Evolutionary conservation across 37 sponge, comb jelly and placozoan species (phyloP).

Genomic region (Theonella swinhoei): DNA sequence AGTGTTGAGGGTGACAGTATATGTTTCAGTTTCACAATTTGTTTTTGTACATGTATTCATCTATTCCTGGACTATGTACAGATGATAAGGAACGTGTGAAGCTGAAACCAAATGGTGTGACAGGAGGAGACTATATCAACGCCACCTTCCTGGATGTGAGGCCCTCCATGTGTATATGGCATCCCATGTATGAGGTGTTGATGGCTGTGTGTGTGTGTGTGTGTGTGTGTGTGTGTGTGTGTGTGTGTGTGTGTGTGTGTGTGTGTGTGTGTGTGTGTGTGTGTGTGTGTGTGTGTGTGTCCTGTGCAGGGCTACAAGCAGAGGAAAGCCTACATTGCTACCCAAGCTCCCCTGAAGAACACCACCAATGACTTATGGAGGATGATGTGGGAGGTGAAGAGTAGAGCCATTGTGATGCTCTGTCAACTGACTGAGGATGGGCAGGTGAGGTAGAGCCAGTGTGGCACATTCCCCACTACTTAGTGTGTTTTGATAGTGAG

Average conservation of each 20-base stretch:
- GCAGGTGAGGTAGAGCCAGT: conserved; percentile 14
- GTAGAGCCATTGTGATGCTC: conserved; percentile 58
- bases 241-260: too few relatives aligned
- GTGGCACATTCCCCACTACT: background rate
- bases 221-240: too few relatives aligned
- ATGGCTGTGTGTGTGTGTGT: too few relatives aligned
- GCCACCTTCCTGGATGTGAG: conserved; percentile 84
- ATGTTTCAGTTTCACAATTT: too few relatives aligned
- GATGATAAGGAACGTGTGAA: conserved; percentile 22
- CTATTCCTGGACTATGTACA: too few relatives aligned
- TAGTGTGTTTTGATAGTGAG: background rate
- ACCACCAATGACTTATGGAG: conserved; percentile 66
- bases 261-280: too few relatives aligned
- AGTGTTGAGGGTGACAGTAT: too few relatives aligned
- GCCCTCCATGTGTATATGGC: too few relatives aligned
- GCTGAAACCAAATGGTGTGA: conserved; percentile 20
- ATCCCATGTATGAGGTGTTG: too few relatives aligned
- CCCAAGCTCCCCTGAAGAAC: conserved; percentile 64
- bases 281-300: too few relatives aligned
- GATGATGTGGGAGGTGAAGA: conserved; percentile 76
- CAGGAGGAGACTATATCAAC: conserved; percentile 73
- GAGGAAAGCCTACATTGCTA: conserved; percentile 64
- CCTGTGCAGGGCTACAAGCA: conserved; percentile 74
- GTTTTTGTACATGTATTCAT: too few relatives aligned
- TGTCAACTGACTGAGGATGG: conserved; percentile 27